Base-by-base conservation (phyloP, 2,113 vertebrate species). In the Syngnathoides biaculeatus region DNA sequence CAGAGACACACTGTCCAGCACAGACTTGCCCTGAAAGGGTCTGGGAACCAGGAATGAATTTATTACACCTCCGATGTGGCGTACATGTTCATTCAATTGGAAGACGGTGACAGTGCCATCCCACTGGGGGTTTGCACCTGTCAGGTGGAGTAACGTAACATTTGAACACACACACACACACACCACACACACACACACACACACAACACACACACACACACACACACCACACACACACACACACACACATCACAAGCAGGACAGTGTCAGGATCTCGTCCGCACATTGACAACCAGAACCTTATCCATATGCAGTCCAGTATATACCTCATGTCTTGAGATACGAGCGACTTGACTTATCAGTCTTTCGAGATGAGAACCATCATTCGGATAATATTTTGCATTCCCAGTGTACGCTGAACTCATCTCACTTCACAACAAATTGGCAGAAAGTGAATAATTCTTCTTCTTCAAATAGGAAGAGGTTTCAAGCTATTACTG, bases 41-140 rank as follows among this genome's bases (percentile, higher is more conserved):
- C 81, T 82, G 78, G 78, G 84, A 81, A 86, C 74, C 83, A 81
- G 66, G 81, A 83, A 91, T 91, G 86, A 89, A 90, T 91, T 91
- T 90, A 76, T 90, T 87, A 79, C 90, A 91, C 90, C 84, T 91
- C 85, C 82, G 87, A 90, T 89, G 83, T 87, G 86, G 83, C 80
- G 82, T 81, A 80, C 81, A 86, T 72, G 83, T 86, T 81, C 86
- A 85, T 78, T 67, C 80, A 47, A 87, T 88, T 88, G 89, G 71
- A 78, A 88, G 79, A 82, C 79, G 67, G 55, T 83, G 83, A 82
- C 82, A 73, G 66, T 53, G 74, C 70, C 78, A 59, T 75, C 88
- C 87, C 83, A 81, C 79, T 76, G 86, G 87, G 87, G 85, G 76
- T 79, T 74, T 69, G 67, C 84, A 79, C 68, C 75, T 83, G 82